Percentiles rank a stretch among this genome's conserved stretches.
Evolutionary conservation across 2,797 vertebrate genomes (phyloP).

Genomic region (Chaetophractus vellerosus): DNA sequence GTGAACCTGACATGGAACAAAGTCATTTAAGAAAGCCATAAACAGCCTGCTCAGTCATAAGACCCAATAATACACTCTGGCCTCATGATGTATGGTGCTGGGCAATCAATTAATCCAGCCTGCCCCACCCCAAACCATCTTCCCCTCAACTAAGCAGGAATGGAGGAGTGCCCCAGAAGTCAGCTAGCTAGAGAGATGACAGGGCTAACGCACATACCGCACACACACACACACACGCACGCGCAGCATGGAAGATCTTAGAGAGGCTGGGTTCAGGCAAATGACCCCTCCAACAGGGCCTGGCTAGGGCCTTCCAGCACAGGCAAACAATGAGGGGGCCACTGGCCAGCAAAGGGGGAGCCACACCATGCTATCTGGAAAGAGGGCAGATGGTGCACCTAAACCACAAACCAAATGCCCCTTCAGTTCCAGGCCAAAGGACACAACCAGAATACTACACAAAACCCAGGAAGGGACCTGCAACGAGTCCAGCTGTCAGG

Average conservation of each 20-base stretch:
- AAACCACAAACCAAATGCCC: slow-evolving; percentile 9
- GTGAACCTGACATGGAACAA: slow-evolving; percentile 78
- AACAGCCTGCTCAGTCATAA: slow-evolving; percentile 61
- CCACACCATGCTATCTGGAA: not conserved
- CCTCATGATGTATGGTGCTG: slow-evolving; percentile 54
- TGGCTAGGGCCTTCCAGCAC: not conserved
- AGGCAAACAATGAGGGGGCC: not conserved
- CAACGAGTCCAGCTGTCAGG: not conserved
- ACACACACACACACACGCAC: not conserved
- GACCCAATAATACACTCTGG: slow-evolving; percentile 58
- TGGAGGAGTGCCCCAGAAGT: slow-evolving; percentile 69
- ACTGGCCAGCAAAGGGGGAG: not conserved
- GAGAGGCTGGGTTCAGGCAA: not conserved
- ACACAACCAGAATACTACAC: not conserved
- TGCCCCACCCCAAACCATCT: slow-evolving; percentile 26
- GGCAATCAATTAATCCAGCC: slow-evolving; percentile 72
- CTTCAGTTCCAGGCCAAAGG: slow-evolving; percentile 28
- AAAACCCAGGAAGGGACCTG: not conserved
- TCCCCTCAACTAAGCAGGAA: slow-evolving; percentile 59
- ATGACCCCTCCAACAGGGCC: not conserved
- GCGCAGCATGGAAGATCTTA: not conserved
- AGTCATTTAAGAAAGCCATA: slow-evolving; percentile 71
- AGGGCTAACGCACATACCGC: too few relatives aligned
- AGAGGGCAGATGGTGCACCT: not conserved
- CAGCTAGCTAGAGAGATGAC: not conserved